These are phyloP conservation scores for Noctua fimbriata DNA, from an alignment of 2,888 invertebrate genomes.

Conservation along the genomic window DNA sequence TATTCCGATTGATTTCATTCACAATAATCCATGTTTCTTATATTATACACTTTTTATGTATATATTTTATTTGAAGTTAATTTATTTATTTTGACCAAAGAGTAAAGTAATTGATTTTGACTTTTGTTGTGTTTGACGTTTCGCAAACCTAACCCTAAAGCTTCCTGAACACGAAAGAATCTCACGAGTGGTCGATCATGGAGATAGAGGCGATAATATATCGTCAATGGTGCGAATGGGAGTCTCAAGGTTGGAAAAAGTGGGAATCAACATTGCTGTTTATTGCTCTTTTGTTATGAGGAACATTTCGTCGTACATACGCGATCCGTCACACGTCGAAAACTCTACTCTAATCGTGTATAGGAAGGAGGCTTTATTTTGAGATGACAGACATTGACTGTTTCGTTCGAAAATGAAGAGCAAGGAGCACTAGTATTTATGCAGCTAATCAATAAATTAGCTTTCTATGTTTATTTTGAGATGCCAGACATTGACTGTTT, in stretches of 20 bases:
- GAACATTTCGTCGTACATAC: not conserved
- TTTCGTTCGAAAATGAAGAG: not conserved
- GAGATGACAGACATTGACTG: not conserved
- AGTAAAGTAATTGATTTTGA: not conserved
- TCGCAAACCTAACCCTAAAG: not conserved
- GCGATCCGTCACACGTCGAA: not conserved
- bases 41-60: not conserved
- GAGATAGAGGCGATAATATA: not conserved
- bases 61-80: not conserved
- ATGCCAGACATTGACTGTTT: not conserved
- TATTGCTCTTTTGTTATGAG: not conserved
- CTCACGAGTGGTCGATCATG: not conserved
- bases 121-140: not conserved
- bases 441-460: not conserved
- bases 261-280: not conserved
- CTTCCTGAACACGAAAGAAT: not conserved
- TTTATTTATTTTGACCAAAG: not conserved
- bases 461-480: not conserved
- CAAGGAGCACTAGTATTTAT: not conserved
- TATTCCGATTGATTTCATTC: slow-evolving; percentile 34
- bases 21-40: slow-evolving; percentile 11
- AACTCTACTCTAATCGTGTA: not conserved
- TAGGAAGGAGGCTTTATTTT: not conserved
- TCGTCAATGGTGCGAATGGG: not conserved
- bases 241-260: not conserved